Base-by-base conservation (phyloP, 2,113 vertebrate species). In the Microcebus ravelobensis region DNA sequence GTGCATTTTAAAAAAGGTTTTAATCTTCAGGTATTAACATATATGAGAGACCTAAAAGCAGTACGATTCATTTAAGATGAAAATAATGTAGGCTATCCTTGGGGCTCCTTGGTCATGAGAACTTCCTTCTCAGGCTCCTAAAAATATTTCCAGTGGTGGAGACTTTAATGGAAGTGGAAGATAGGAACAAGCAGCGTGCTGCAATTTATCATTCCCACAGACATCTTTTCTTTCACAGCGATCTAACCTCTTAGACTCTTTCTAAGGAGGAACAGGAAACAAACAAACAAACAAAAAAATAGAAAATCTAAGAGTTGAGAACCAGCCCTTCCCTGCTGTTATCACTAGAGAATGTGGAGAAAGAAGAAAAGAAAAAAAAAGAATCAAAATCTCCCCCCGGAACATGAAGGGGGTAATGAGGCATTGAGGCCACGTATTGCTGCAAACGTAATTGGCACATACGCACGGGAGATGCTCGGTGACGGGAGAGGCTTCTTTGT, bases 401-500 rank as follows among this genome's bases (percentile, higher is more conserved):
- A 98, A 92, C 77, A 83, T 84, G 81, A 52, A 85, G 94, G 71
- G 97, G n/a, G 88, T 95, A 95, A 97, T 96, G 82, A 90, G 93
- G 91, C 48, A 84, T 97, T 23, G 42, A 92, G 98, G 96, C 95
- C 98, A 97, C 82, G 94, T 93, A 91, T 74, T 96, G 92, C 93
- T 95, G 90, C 63, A 93, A 91, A 97, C 71, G 55, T 94, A 97
- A 97, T 83, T 96, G 95, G 86, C 91, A 67, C 42, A 94, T 63
- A 87, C 84, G 81, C 83, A 77, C 80, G 50, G 90, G 82, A 90
- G 87, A 93, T 17, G 45, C 61, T 74, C 31, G 73, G 97, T 61
- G 91, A 95, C 5, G 86, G 91, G 89, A 93, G 85, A 36, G 80
- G 68, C 85, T 95, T 95, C 96, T 98, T 97, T 97, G 96, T 98